Base-by-base conservation (phyloP, 2,113 vertebrate species). In the Synchiropus splendidus region DNA sequence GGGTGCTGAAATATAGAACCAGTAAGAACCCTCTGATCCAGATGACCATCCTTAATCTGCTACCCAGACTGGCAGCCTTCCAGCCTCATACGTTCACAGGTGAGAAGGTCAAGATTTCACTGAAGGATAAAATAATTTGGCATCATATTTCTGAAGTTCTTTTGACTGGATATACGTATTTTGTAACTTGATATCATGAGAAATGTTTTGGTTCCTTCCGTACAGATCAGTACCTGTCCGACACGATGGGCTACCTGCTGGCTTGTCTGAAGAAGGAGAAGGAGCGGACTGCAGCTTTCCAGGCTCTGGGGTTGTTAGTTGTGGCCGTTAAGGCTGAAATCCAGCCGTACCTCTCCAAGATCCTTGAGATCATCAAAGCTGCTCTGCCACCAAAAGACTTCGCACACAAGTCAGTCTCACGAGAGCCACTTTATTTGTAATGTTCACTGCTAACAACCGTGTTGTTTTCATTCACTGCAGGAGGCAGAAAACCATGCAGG, bases 11-110 rank as follows among this genome's bases (percentile, higher is more conserved):
- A 54, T 99, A 94, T 70, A 87, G 83, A 70, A 90, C 86, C 43
- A 94, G 90, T 81, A 97, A 97, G 79, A 97, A 94, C 69, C 93
- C 92, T 9, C 78, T 98, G 60, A 97, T 98, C 80, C 95, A 98
- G 83, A 94, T 96, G 92, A 95, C 91, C 0, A 91, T 92, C 57
- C 90, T 99, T 55, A 94, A 92, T 56, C 77, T 99, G 39, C 79
- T 99, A 6, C 95, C 95, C 0, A 92, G 95, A 8, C 35, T 99
- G 51, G 94, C 94, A 1, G 94, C 95, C 15, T 99, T 99, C 77
- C 90, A 92, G 73, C 87, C 95, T 9, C 86, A 90, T 1, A 87
- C 79, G 0, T 98, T 99, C 70, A 98, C 93, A 86, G 94, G 95
- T 98, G 16, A 6, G n/a, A n/a, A n/a, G 65, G 33, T 27, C 2